phyloP scores from a whole-genome alignment of 2,113 vertebrate species.

The Acanthisitta chloris region DNA sequence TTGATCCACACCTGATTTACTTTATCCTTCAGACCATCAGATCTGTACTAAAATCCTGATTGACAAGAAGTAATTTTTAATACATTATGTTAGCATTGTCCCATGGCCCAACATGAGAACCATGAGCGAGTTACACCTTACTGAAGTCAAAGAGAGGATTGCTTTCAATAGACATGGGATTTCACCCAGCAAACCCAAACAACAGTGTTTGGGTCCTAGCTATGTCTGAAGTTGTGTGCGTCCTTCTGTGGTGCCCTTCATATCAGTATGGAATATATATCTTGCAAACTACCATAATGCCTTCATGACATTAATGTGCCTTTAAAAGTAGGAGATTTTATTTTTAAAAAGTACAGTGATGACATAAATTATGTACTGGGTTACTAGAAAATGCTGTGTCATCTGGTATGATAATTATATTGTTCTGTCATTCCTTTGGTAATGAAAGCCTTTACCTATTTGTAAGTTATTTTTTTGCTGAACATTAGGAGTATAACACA shows the following conservation, averaged over 20 bases:
- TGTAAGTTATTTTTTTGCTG: neutral
- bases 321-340: slow-evolving; percentile 23
- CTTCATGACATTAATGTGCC: neutral
- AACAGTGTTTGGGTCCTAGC: neutral
- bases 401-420: slow-evolving; percentile 2
- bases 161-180: neutral
- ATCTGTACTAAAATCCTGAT: slow-evolving; percentile 12
- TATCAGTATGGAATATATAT: neutral
- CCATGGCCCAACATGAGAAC: neutral
- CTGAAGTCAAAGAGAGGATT: neutral
- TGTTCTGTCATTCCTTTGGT: slow-evolving; percentile 1
- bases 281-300: neutral
- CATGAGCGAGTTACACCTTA: neutral
- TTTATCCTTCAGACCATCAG: slow-evolving; percentile 12
- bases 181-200: neutral
- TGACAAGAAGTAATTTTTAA: neutral
- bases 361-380: slow-evolving; percentile 11
- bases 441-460: slow-evolving; percentile 19
- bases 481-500: neutral
- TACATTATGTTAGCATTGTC: neutral
- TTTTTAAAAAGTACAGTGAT: neutral
- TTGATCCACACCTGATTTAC: slow-evolving; percentile 34
- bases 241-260: neutral
- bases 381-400: slow-evolving; percentile 13
- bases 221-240: neutral